A percentile compares a stretch with the other conserved stretches of the same genome.
Evolutionary conservation across 2,113 vertebrate species (phyloP).

Genomic region (Panthera tigris): DNA sequence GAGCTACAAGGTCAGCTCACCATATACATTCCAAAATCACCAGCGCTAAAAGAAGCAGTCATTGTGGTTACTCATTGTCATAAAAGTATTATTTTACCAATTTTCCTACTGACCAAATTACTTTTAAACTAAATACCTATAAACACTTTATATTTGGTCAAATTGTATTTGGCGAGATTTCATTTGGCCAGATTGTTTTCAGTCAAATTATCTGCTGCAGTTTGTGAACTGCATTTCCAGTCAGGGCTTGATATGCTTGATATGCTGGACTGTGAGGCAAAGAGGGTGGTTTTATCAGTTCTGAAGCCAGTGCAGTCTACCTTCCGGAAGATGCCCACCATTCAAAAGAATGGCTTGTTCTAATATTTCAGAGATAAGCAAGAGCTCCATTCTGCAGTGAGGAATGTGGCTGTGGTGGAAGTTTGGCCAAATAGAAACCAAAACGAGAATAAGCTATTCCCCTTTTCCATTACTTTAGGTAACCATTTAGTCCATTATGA

Average conservation of each 20-base stretch:
- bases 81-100: background rate
- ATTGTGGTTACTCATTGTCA: background rate
- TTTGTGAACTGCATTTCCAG: background rate
- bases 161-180: conserved; percentile 25
- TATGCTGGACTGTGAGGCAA: background rate
- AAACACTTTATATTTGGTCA: background rate
- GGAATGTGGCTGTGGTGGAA: background rate
- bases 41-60: background rate
- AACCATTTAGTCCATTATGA: background rate
- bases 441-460: background rate
- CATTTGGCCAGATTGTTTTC: background rate
- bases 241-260: background rate
- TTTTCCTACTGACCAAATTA: background rate
- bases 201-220: background rate
- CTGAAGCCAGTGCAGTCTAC: background rate
- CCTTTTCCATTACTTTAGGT: background rate
- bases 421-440: background rate
- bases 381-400: background rate
- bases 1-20: background rate
- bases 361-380: background rate
- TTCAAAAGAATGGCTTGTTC: too few species aligned
- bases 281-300: background rate
- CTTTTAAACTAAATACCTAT: background rate
- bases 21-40: background rate
- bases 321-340: background rate